A percentile compares a stretch with the other conserved stretches of the same genome.
Conservation (phyloP, 2,113 vertebrate genomes). For the Hemiprocne comata region DNA sequence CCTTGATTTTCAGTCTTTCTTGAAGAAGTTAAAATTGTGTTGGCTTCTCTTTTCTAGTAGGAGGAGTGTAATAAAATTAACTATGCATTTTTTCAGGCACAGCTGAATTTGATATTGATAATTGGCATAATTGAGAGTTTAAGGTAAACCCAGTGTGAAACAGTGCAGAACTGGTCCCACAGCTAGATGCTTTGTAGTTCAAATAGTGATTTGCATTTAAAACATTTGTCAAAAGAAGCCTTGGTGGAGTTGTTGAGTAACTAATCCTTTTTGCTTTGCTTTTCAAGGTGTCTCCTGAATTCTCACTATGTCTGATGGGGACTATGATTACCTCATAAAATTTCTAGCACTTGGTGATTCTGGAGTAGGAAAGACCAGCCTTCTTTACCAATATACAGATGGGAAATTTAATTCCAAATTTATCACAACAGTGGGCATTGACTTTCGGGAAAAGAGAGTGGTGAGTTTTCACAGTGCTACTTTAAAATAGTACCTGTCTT, state of each 20-base stretch:
- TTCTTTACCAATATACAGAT: constrained; percentile 97
- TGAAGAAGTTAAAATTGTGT: not conserved
- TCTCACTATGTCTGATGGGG: constrained; percentile 96
- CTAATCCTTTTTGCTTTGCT: not conserved
- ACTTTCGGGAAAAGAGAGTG: constrained; percentile 98
- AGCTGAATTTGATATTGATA: not conserved
- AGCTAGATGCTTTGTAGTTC: not conserved
- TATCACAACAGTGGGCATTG: constrained; percentile 97
- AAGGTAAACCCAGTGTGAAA: not conserved
- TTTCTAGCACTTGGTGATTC: constrained; percentile 96
- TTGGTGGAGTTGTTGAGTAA: not conserved
- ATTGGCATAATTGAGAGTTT: not conserved
- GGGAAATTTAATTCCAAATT: constrained; percentile 97
- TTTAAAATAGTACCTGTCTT: not conserved
- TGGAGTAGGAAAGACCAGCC: constrained; percentile 97
- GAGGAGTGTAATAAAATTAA: not conserved
- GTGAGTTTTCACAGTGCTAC: constrained; percentile 74
- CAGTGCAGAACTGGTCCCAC: not conserved
- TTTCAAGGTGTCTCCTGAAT: constrained; percentile 77
- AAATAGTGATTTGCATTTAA: not conserved
- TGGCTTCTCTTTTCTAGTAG: not conserved
- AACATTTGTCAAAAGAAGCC: not conserved
- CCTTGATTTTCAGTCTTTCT: not conserved
- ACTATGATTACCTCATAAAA: constrained; percentile 99
- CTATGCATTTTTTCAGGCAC: not conserved